A percentile compares a stretch with the other conserved stretches of the same genome.
These are phyloP conservation scores for Cataglyphis hispanica DNA, from an alignment of 1,140 invertebrate species.

Conservation along the genomic window DNA sequence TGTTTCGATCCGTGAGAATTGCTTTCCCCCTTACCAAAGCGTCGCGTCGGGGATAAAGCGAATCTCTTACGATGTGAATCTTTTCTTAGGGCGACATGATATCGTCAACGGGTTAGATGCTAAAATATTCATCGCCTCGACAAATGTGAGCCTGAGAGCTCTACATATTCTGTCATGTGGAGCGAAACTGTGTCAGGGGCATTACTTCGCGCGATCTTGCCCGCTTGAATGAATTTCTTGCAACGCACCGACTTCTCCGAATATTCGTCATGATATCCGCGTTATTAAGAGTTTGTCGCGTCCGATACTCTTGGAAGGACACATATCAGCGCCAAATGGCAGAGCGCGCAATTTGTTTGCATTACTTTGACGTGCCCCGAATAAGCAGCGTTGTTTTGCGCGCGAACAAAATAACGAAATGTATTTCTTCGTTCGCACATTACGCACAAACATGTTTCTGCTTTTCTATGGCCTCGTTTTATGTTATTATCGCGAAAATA, in stretches of 20 bases:
- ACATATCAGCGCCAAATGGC: slow-evolving; percentile 33
- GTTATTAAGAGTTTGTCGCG: slow-evolving; percentile 53
- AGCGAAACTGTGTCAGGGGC: neutral
- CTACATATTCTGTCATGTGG: slow-evolving; percentile 20
- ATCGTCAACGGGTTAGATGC: slow-evolving; percentile 51
- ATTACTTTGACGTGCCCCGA: slow-evolving; percentile 65
- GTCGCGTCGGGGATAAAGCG: slow-evolving; percentile 33
- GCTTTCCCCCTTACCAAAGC: neutral
- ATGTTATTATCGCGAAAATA: slow-evolving; percentile 11
- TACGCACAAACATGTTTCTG: neutral
- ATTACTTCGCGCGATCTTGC: slow-evolving; percentile 3
- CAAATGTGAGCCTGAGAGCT: slow-evolving; percentile 52
- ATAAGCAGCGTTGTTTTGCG: slow-evolving; percentile 29
- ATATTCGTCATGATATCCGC: slow-evolving; percentile 61
- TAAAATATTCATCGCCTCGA: slow-evolving; percentile 60
- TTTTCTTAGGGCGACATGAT: slow-evolving; percentile 26
- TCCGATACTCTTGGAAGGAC: slow-evolving; percentile 29
- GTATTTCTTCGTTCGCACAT: slow-evolving; percentile 66
- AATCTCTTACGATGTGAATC: slow-evolving; percentile 46
- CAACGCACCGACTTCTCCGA: neutral
- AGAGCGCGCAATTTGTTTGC: slow-evolving; percentile 59
- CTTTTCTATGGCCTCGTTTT: neutral
- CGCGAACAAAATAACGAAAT: slow-evolving; percentile 32
- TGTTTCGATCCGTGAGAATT: slow-evolving; percentile 21
- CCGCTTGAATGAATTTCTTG: neutral